Percentiles rank a stretch among this genome's conserved stretches.
These are phyloP conservation scores for Parnassius apollo DNA, from an alignment of 2,888 invertebrate species.

Conservation along the genomic window DNA sequence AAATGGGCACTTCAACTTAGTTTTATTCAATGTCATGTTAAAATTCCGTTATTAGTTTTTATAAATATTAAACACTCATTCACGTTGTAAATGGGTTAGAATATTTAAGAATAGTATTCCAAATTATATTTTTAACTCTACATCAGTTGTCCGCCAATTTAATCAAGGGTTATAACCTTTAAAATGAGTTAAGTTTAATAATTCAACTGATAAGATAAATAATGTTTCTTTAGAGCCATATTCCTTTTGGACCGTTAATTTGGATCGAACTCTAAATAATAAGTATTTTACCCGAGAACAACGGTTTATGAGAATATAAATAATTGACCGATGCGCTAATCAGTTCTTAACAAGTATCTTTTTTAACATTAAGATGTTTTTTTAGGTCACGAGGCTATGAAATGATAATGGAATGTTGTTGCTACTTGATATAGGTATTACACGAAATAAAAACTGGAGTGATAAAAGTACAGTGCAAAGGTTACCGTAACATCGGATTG, in stretches of 20 bases:
- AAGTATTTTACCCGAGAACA: slow-evolving; percentile 12
- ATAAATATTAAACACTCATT: too few relatives aligned
- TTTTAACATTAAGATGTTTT: slow-evolving; percentile 41
- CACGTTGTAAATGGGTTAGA: background rate
- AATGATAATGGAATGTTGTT: slow-evolving; percentile 69
- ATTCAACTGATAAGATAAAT: slow-evolving; percentile 49
- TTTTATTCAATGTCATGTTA: too few relatives aligned
- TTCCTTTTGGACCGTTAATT: slow-evolving; percentile 30
- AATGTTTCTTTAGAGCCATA: slow-evolving; percentile 25
- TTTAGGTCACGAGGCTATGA: slow-evolving; percentile 76
- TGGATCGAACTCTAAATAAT: slow-evolving; percentile 11
- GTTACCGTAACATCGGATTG: slow-evolving; percentile 75
- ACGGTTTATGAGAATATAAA: slow-evolving; percentile 6
- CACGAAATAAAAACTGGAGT: slow-evolving; percentile 66
- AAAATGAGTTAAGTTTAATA: slow-evolving; percentile 57
- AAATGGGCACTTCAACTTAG: too few relatives aligned
- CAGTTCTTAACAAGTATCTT: slow-evolving; percentile 24
- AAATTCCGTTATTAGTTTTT: too few relatives aligned
- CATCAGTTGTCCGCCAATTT: slow-evolving; percentile 48
- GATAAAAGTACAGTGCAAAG: slow-evolving; percentile 69
- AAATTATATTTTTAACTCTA: slow-evolving; percentile 25
- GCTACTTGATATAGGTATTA: slow-evolving; percentile 55
- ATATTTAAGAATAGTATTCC: background rate
- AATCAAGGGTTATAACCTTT: slow-evolving; percentile 64
- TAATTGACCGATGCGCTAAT: slow-evolving; percentile 24